phyloP scores from a whole-genome alignment of 2,113 vertebrate species.

The Hippocampus barbouri region DNA sequence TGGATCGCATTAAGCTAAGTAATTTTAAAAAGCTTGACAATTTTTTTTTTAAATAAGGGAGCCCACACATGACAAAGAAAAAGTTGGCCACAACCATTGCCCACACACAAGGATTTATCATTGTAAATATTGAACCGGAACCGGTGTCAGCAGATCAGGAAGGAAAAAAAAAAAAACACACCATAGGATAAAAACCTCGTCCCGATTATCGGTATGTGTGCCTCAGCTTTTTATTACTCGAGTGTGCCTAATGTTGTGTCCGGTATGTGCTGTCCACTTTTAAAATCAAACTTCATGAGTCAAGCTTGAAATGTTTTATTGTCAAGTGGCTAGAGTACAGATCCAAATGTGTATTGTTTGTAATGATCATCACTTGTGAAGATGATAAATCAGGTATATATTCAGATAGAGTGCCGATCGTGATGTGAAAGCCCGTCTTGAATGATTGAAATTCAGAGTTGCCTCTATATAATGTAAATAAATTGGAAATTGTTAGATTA shows the following conservation, averaged over 20 bases:
- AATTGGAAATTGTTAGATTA: constrained; percentile 5
- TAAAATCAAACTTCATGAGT: background rate
- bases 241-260: background rate
- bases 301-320: constrained; percentile 12
- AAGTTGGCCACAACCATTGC: background rate
- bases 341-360: constrained; percentile 24
- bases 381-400: constrained; percentile 44
- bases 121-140: background rate
- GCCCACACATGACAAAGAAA: background rate
- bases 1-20: too few relatives aligned
- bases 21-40: background rate
- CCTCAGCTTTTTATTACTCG: background rate
- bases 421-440: constrained; percentile 32
- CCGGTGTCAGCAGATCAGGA: background rate
- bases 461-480: constrained; percentile 57
- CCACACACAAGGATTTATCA: too few relatives aligned
- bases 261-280: constrained; percentile 23
- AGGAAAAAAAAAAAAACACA: background rate
- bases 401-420: constrained; percentile 19
- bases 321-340: constrained; percentile 29
- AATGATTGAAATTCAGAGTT: constrained; percentile 57
- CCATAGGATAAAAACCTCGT: background rate
- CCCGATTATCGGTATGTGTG: too few relatives aligned
- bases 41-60: background rate
- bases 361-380: constrained; percentile 41